Base-by-base conservation (phyloP, 2,888 invertebrate genomes). In the Pediacus dermestoides region DNA sequence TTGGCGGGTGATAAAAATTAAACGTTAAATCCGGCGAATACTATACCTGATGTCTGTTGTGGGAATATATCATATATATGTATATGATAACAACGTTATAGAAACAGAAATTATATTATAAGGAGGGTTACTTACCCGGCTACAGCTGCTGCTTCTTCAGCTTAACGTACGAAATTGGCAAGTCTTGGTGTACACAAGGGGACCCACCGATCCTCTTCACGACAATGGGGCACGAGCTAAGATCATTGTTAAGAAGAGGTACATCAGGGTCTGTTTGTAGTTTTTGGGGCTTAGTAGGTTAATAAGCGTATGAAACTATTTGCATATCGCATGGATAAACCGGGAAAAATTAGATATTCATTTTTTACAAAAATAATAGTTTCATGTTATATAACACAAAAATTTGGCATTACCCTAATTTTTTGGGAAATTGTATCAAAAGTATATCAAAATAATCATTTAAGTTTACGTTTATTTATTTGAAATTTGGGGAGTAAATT, bases 1-100 rank as follows among this genome's bases (percentile, higher is more conserved):
- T 64, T 62, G 62, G 62, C 61, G 63, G 60, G 56, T 49, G 55
- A 59, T 52, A 57, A 56, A 44, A 42, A 45, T 42, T 44, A 54
- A 53, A 58, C 60, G 59, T 57, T 58, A 53, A 43, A 57, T 48
- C 45, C 26, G 39, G 12, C 34, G 39, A 36, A 39, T 39, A 51
- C 39, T 46, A 37, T 61, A 59, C 59, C 57, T 58, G 61, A 60
- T 56, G 57, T 55, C 57, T 58, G 61, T 59, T 56, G 57, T 55
- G 53, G 50, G 52, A 60, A 56, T 49, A 52, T 56, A 55, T n/a
- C n/a, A n/a, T n/a, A 35, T 42, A 21, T 31, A 34, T 12, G 37
- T 37, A 22, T 30, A 18, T 22, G 36, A 42, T 31, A 31, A 31
- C 31, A 11, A 18, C 31, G 31, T 31, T 48, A 45, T 44, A 35